Percentiles rank a stretch among this genome's conserved stretches.
phyloP scores from a whole-genome alignment of 2,888 invertebrate genomes.

The Dolomedes plantarius region DNA sequence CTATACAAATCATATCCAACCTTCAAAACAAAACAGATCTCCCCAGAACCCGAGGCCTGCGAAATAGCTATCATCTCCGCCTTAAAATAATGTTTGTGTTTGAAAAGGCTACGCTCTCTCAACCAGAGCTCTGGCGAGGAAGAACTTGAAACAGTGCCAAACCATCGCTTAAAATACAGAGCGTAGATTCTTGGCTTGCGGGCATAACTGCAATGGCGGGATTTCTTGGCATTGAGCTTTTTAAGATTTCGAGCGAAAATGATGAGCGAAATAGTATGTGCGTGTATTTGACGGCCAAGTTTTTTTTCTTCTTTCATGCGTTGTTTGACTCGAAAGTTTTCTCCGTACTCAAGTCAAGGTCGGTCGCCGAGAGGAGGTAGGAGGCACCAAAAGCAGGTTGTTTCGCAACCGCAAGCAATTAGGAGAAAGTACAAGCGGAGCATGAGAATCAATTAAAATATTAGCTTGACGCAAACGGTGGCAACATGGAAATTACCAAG shows the following conservation, averaged over 20 bases:
- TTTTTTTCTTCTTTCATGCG: not conserved
- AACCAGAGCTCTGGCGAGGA: not conserved
- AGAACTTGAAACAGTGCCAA: conserved; percentile 12
- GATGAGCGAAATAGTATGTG: conserved; percentile 9
- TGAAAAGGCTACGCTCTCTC: not conserved
- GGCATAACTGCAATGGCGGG: conserved; percentile 14
- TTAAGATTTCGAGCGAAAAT: conserved; percentile 13
- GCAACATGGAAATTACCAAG: not conserved
- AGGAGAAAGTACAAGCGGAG: not conserved
- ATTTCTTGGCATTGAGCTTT: conserved; percentile 14
- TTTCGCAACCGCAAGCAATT: conserved; percentile 5
- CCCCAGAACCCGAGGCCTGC: not conserved
- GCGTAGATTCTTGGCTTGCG: not conserved
- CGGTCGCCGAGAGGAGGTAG: not conserved
- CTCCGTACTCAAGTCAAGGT: conserved; percentile 11
- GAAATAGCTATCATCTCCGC: not conserved
- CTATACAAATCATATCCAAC: no score
- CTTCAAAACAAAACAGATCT: no score
- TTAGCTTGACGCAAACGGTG: not conserved
- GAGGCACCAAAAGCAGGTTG: not conserved
- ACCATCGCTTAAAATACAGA: not conserved
- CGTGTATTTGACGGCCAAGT: conserved; percentile 10
- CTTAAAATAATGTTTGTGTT: not conserved
- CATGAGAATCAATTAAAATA: not conserved
- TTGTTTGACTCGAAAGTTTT: not conserved